Evolutionary conservation across 1,140 invertebrate species (phyloP), one percentile per base, ranked within the genome.

Genomic region (Meloidogyne hapla): DNA sequence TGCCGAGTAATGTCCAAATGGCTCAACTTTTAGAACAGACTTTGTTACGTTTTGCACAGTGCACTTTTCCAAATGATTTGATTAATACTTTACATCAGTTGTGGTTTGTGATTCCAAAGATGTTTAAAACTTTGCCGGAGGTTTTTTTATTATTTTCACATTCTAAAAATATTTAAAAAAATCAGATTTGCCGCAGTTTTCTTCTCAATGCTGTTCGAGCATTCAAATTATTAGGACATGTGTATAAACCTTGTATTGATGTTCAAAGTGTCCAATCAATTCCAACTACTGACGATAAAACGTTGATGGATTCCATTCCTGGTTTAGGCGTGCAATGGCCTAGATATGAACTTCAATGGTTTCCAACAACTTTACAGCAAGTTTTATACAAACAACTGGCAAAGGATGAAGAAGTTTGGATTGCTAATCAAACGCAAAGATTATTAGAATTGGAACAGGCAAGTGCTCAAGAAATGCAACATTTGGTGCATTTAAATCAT

Each of bases 371-470:
- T 33, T 40, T 73, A 21, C 26, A 61, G 5, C 48, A 73, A 23
- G 1, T 33, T 42, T 9, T 56, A n/a, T n/a, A 56, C n/a, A n/a
- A 56, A 56, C n/a, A n/a, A n/a, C 8, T 56, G n/a, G 48, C 18
- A 6, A 18, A 56, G n/a, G n/a, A 56, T n/a, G 71, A 73, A 38
- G 28, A 73, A 38, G 38, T 26, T 38, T 64, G 18, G 25, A 26
- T 12, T 13, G 48, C 56, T 21, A 61, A 73, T 33, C 71, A 73
- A 23, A 23, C 71, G 10, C 56, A 73, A 38, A 38, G 18, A 38
- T 56, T 73, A 23, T 23, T 73, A 38, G 71, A 73, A 21, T 9
- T 73, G 23, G 56, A 73, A n/a, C 45, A 70, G 28, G 28, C 71
- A 61, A 40, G 26, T 64, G 33, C 61, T n/a, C 56, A 42, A 33